Conservation (phyloP, 2,113 vertebrate genomes). For the Himantopus leucocephalus region DNA sequence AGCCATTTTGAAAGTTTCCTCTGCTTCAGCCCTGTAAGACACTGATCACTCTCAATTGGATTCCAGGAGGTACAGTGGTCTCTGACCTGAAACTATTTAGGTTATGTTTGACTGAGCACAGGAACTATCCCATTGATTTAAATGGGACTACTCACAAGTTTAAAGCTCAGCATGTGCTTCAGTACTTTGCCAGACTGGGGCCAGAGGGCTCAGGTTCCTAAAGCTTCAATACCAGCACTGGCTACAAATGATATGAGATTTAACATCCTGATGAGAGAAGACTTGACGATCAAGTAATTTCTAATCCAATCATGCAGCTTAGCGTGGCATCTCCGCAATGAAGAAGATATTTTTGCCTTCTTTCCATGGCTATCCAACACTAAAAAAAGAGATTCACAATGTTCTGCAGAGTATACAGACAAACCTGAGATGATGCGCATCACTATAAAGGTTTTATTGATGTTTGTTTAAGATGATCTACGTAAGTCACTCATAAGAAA, state of each 20-base stretch:
- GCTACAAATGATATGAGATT: neutral
- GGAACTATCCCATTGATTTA: neutral
- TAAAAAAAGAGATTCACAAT: neutral
- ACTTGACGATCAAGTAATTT: neutral
- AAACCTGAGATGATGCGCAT: neutral
- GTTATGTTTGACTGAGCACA: neutral
- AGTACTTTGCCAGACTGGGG: neutral
- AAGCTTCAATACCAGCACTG: neutral
- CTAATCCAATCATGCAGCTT: neutral
- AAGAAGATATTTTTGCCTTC: neutral
- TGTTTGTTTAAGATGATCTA: neutral
- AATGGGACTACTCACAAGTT: neutral
- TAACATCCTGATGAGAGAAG: neutral
- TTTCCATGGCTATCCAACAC: neutral
- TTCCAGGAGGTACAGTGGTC: neutral
- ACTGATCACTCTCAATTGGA: neutral
- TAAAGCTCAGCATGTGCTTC: slow-evolving; percentile 24
- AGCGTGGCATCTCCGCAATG: neutral
- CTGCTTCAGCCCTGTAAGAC: neutral
- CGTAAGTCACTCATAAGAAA: neutral
- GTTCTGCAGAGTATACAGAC: neutral
- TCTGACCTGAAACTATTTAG: slow-evolving; percentile 10
- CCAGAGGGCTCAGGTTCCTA: slow-evolving; percentile 7
- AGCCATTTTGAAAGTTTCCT: neutral
- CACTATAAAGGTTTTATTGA: neutral